Evolutionary conservation across 2,797 vertebrate genomes (phyloP).

Genomic region (Xerus rutilus): DNA sequence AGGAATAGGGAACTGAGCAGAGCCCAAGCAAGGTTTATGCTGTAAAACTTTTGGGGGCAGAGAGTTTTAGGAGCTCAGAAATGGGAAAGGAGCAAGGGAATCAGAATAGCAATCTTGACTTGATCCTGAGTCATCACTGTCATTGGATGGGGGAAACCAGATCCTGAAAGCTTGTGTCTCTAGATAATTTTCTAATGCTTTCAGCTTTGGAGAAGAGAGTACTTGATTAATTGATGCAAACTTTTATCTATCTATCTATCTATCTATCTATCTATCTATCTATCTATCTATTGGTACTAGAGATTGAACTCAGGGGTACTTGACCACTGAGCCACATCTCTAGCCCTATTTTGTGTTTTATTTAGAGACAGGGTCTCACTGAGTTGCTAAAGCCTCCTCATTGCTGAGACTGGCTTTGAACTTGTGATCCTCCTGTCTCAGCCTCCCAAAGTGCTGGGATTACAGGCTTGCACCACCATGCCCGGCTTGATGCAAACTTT

Average conservation of each 20-base stretch:
- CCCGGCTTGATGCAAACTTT: not conserved
- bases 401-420: too few relatives aligned
- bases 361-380: too few relatives aligned
- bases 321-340: too few relatives aligned
- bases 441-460: too few relatives aligned
- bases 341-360: too few relatives aligned
- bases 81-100: not conserved
- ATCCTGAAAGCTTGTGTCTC: not conserved
- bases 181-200: not conserved
- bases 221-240: not conserved
- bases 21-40: not conserved
- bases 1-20: not conserved
- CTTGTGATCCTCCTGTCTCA: too few relatives aligned
- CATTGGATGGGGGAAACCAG: not conserved
- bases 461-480: too few relatives aligned
- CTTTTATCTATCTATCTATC: not conserved
- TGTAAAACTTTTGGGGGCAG: not conserved
- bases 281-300: too few relatives aligned
- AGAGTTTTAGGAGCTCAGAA: not conserved
- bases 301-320: too few relatives aligned
- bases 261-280: too few relatives aligned
- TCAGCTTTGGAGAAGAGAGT: not conserved
- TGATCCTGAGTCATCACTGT: not conserved
- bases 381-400: too few relatives aligned
- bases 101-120: not conserved